Conservation (phyloP, 2,888 invertebrate species). For the Drosophila gaucha region DNA sequence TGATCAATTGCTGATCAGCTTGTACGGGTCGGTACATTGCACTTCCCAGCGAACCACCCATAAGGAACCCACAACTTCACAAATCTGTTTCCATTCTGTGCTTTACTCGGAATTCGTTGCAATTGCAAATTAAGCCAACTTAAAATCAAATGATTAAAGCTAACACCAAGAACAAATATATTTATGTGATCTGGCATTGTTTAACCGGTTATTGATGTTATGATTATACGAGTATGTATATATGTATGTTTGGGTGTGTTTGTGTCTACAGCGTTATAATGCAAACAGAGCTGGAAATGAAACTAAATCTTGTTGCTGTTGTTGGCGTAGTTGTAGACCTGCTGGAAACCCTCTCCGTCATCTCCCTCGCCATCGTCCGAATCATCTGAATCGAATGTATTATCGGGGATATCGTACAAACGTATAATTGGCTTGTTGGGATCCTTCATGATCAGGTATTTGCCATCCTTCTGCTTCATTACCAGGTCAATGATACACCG, state of each 20-base stretch:
- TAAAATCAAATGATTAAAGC: constrained; percentile 55
- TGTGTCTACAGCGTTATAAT: constrained; percentile 24
- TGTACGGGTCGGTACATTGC: background rate
- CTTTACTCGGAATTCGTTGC: constrained; percentile 60
- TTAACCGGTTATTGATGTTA: constrained; percentile 54
- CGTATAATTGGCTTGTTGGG: constrained; percentile 99
- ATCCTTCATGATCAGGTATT: constrained; percentile 99
- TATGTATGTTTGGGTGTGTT: constrained; percentile 16
- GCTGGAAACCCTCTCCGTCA: constrained; percentile 83
- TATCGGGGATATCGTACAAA: constrained; percentile 99
- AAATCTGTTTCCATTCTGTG: constrained; percentile 40
- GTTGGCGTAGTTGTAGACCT: constrained; percentile 82
- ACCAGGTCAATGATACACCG: constrained; percentile 98
- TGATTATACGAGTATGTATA: constrained; percentile 38
- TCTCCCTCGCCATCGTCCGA: constrained; percentile 84
- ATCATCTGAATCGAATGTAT: constrained; percentile 97
- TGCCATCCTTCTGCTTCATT: constrained; percentile 98
- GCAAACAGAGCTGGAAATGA: constrained; percentile 35
- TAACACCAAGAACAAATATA: constrained; percentile 23
- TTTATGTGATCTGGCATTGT: constrained; percentile 41
- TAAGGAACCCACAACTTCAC: constrained; percentile 9
- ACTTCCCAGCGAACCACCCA: background rate
- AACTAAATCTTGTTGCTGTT: constrained; percentile 69
- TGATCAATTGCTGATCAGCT: constrained; percentile 19
- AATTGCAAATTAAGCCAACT: constrained; percentile 42